Conservation (phyloP, 2,888 invertebrate genomes). For the Dichetophora obliterata region DNA sequence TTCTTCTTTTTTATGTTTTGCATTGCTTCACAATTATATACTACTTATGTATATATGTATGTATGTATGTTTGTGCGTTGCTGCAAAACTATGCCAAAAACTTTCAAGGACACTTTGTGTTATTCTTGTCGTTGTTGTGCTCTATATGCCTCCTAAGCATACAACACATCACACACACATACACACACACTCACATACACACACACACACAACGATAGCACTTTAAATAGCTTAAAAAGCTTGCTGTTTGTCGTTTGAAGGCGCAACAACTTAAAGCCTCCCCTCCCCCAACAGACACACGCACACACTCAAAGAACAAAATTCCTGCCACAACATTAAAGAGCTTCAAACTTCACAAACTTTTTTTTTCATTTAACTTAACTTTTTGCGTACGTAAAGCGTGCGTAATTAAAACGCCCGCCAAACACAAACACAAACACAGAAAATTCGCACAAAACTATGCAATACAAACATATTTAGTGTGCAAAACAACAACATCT, state of each 20-base stretch:
- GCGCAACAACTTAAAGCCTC: conserved; percentile 20
- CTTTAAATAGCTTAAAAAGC: conserved; percentile 37
- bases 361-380: not conserved
- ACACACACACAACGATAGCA: not conserved
- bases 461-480: conserved; percentile 36
- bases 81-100: conserved; percentile 69
- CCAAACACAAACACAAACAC: not conserved
- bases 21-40: conserved; percentile 22
- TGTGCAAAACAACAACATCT: conserved; percentile 1
- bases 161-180: conserved; percentile 5
- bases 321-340: not conserved
- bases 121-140: conserved; percentile 25
- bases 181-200: not conserved
- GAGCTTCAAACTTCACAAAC: conserved; percentile 3
- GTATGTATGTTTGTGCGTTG: conserved; percentile 37
- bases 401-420: conserved; percentile 59
- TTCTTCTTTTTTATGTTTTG: not conserved
- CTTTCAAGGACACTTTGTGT: conserved; percentile 67
- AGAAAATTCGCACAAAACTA: conserved; percentile 38
- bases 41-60: conserved; percentile 27
- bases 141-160: conserved; percentile 17
- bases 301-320: not conserved
- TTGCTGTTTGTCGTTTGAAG: conserved; percentile 12
- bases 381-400: conserved; percentile 45
- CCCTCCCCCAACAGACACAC: conserved; percentile 4